A percentile compares a stretch with the other conserved stretches of the same genome.
phyloP scores from a whole-genome alignment of 2,888 invertebrate genomes.

The Pilophorus perplexus region DNA sequence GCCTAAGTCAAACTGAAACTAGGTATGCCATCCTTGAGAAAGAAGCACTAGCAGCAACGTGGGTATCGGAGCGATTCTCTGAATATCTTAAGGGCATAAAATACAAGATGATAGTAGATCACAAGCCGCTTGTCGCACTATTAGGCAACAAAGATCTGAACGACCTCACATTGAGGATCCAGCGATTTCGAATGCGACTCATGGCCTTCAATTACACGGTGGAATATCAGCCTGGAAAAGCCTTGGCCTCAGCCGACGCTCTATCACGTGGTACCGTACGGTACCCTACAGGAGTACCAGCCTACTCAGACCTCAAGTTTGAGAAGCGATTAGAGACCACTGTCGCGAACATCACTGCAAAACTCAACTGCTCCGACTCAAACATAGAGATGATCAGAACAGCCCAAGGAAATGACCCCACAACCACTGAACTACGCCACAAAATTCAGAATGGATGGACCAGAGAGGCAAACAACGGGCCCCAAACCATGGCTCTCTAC shows the following conservation, averaged over 20 bases:
- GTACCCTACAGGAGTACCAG: too few species aligned
- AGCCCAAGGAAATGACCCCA: not conserved
- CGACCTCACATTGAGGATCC: conserved; percentile 10
- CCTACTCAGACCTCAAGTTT: not conserved
- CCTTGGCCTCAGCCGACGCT: conserved; percentile 16
- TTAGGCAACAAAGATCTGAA: conserved; percentile 19
- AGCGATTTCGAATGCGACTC: conserved; percentile 26
- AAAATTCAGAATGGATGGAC: not conserved
- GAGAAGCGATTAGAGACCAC: not conserved
- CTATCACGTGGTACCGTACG: too few species aligned
- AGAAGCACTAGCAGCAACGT: conserved; percentile 31
- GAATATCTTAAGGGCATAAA: conserved; percentile 9
- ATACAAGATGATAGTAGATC: conserved; percentile 27
- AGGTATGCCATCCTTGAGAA: conserved; percentile 38
- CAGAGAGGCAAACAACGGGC: not conserved
- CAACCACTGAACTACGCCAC: not conserved
- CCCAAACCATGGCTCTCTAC: not conserved
- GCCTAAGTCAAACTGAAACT: conserved; percentile 10
- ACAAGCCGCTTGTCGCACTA: conserved; percentile 23
- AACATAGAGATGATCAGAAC: not conserved
- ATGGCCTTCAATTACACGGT: conserved; percentile 22
- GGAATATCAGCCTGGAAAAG: conserved; percentile 14
- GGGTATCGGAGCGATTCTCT: conserved; percentile 26
- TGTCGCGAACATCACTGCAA: not conserved
- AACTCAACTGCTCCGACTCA: not conserved